Percentiles rank a stretch among this genome's conserved stretches.
phyloP scores from a whole-genome alignment of 1,140 invertebrate species.

The Lethrus apterus region DNA sequence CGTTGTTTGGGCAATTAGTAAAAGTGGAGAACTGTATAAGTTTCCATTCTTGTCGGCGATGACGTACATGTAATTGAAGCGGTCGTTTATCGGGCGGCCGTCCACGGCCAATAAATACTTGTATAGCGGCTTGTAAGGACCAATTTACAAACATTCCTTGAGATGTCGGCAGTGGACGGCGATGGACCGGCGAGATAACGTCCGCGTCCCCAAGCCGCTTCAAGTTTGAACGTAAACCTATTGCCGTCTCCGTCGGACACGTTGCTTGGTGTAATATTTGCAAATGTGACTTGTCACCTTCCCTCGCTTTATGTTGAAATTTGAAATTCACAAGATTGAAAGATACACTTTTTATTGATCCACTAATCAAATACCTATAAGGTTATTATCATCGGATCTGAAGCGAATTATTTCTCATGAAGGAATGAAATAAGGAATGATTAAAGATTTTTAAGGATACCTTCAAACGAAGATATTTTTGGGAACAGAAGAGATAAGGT shows the following conservation, averaged over 20 bases:
- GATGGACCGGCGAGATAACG: constrained; percentile 9
- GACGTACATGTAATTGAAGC: constrained; percentile 13
- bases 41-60: too few relatives aligned
- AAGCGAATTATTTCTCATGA: background rate
- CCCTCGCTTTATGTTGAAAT: background rate
- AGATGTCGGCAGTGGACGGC: constrained; percentile 26
- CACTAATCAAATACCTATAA: background rate
- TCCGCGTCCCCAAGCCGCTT: background rate
- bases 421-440: background rate
- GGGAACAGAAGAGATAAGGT: background rate
- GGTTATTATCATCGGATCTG: background rate
- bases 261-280: constrained; percentile 2
- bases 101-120: constrained; percentile 21
- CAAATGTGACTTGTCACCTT: constrained; percentile 11
- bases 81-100: constrained; percentile 12
- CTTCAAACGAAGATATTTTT: background rate
- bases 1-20: too few relatives aligned
- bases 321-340: background rate
- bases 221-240: constrained; percentile 5
- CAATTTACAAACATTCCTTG: constrained; percentile 36
- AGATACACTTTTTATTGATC: background rate
- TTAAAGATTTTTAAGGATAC: background rate
- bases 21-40: too few relatives aligned
- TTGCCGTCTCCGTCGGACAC: background rate
- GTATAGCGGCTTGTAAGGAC: constrained; percentile 35